Evolutionary conservation across 2,888 invertebrate genomes (phyloP), one percentile per base, ranked within the genome.

Genomic region (Philereme transversata): DNA sequence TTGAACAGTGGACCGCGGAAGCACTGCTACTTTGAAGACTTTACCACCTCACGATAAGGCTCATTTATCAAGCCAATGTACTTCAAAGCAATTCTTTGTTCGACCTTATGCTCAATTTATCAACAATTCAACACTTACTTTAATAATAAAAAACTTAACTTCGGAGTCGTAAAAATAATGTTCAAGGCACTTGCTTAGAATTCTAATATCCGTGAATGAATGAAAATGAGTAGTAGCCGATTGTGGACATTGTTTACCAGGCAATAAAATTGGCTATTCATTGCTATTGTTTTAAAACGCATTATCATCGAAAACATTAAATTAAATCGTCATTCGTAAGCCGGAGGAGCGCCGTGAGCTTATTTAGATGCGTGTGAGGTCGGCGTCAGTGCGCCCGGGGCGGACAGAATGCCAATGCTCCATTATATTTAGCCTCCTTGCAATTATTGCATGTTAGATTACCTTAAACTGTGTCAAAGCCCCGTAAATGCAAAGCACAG

Each of bases 321-420:
- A 86, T 82, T 84, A 86, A 83, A 82, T 74, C 71, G 78, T 84
- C 84, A 87, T 90, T 87, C 78, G 88, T 90, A 90, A 72, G 87
- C 88, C 70, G 76, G 72, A 71, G 75, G 77, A 80, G 81, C 77
- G 78, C 75, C 70, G 73, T 7, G 65, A 68, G 78, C 84, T 85
- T 82, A 87, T 90, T 90, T 77, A 81, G 85, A 90, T 90, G 89
- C 89, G 82, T 76, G 76, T 71, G 75, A 78, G 83, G 81, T 72
- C 75, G 77, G 72, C 79, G 83, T 75, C 78, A 75, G 79, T 75
- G 77, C 71, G 77, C 76, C 74, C 71, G 75, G 67, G 62, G 81
- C 75, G 79, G 64, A 61, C 67, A 71, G 88, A 84, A 88, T 90
- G 80, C 79, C 84, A 90, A 91, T 85, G 78, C 68, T 71, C 79